These are phyloP conservation scores for Gymnoscopelus braueri DNA, from an alignment of 2,797 vertebrate species.

Conservation along the genomic window DNA sequence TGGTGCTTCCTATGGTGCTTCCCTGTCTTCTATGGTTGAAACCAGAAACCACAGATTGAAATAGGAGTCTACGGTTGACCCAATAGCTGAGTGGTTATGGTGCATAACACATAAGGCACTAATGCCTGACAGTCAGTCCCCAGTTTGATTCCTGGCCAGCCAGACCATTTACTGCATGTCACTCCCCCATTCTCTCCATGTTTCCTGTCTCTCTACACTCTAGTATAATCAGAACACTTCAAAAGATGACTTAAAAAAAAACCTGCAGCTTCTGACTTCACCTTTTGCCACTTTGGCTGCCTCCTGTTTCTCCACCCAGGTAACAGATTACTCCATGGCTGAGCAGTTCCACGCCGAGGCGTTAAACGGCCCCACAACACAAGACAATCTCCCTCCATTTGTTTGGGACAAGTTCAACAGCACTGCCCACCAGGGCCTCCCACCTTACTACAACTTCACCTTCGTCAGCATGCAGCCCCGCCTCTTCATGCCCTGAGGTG, in stretches of 20 bases:
- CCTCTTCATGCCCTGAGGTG: slow-evolving; percentile 72
- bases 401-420: slow-evolving; percentile 85
- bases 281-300: not conserved
- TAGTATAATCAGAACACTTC: not conserved
- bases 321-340: slow-evolving; percentile 88
- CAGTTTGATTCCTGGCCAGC: too few species aligned
- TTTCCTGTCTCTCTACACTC: not conserved
- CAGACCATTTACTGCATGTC: not conserved
- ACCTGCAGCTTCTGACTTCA: not conserved
- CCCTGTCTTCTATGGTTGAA: not conserved
- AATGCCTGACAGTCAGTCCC: too few species aligned
- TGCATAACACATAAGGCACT: too few species aligned
- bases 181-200: not conserved
- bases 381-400: slow-evolving; percentile 87
- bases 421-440: slow-evolving; percentile 87
- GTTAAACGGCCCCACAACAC: slow-evolving; percentile 89
- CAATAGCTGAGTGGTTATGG: too few species aligned
- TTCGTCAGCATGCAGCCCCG: slow-evolving; percentile 87
- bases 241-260: not conserved
- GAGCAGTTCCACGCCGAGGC: slow-evolving; percentile 81
- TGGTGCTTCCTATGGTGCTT: too few species aligned
- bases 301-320: slow-evolving; percentile 67
- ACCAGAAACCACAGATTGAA: too few species aligned
- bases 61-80: too few species aligned
- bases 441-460: slow-evolving; percentile 86